phyloP scores from a whole-genome alignment of 2,888 invertebrate genomes.

The Apotomis capreana region DNA sequence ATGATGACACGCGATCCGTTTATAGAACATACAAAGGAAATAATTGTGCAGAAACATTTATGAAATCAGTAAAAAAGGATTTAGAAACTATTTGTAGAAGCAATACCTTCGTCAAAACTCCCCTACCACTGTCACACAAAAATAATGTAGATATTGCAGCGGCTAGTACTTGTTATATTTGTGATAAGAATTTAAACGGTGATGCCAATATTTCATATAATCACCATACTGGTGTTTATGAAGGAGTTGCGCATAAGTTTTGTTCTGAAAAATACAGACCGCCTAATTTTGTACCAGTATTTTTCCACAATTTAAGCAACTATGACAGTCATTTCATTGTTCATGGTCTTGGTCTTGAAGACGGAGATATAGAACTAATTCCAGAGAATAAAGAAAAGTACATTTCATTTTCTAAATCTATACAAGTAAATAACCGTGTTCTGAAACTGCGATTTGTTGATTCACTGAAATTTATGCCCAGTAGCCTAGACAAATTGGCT shows the following conservation, averaged over 20 bases:
- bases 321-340: conserved; percentile 7
- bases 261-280: neutral
- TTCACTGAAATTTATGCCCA: conserved; percentile 1
- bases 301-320: neutral
- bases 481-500: neutral
- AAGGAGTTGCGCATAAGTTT: conserved; percentile 22
- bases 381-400: conserved; percentile 39
- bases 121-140: too few relatives aligned
- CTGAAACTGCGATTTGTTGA: too few relatives aligned
- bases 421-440: too few relatives aligned
- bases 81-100: neutral
- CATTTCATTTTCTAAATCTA: conserved; percentile 15
- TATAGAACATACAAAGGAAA: conserved; percentile 1
- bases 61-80: neutral
- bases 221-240: neutral
- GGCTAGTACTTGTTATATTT: too few relatives aligned
- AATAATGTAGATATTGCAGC: too few relatives aligned
- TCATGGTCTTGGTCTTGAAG: too few relatives aligned
- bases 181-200: too few relatives aligned
- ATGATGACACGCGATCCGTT: neutral
- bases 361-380: neutral
- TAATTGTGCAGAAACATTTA: neutral
- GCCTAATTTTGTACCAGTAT: neutral
- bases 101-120: neutral
- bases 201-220: too few relatives aligned